Evolutionary conservation across 2,888 invertebrate species (phyloP), one percentile per base, ranked within the genome.

Genomic region (Lithosia quadra): DNA sequence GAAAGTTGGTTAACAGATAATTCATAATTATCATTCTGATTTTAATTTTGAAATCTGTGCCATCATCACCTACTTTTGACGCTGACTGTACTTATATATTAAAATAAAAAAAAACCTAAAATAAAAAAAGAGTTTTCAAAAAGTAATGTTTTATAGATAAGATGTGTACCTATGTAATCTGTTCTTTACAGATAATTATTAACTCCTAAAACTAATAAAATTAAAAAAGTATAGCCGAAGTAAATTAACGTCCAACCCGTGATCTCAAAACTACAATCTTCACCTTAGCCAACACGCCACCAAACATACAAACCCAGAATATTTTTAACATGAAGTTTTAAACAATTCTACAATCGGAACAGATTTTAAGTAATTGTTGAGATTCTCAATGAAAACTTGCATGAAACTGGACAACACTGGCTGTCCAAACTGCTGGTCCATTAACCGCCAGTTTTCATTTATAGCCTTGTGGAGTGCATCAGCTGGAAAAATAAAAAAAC

Each of bases 331-430:
- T n/a, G 21, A 53, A n/a, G 53, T 56, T 0, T 56, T 56, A 63
- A 63, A 53, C 33, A 63, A 13, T 33, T 49, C 21, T 21, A 2
- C 5, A 0, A 63, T 53, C 21, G 28, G 62, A 11, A 21, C n/a
- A 63, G 33, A 49, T 63, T 63, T 63, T 15, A 63, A 13, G 1
- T 11, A 63, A 33, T 53, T 43, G 21, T 53, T 63, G 11, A 63
- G 49, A 33, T 63, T n/a, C 13, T 53, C n/a, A 21, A 63, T 63
- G 15, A 63, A 53, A 1, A 53, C 28, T 11, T 53, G 21, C 53
- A 53, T 63, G 8, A 63, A 63, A 1, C n/a, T 28, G 5, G 11
- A 11, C 10, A 49, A 33, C 13, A 63, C 62, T 33, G 21, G 3
- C 13, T 24, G 0, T 5, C 62, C 49, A 2, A 63, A 0, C n/a